Conservation (phyloP, 1,140 invertebrate genomes). For the Cydia fagiglandana region DNA sequence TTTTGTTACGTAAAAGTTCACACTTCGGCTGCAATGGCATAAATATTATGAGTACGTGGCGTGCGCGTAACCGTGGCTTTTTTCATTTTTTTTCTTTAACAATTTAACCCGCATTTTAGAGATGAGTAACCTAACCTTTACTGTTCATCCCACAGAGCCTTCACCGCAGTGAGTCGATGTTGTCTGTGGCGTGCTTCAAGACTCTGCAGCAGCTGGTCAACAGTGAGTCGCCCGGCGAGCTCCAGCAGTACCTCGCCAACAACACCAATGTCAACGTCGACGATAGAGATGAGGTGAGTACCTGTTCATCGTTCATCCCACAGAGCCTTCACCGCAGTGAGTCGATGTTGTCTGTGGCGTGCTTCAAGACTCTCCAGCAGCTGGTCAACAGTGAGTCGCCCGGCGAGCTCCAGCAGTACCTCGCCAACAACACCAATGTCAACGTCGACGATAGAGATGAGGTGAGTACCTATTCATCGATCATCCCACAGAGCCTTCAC, state of each 20-base stretch:
- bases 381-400: slow-evolving; percentile 91
- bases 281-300: slow-evolving; percentile 92
- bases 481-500: slow-evolving; percentile 70
- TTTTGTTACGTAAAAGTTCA: too few relatives aligned
- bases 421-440: slow-evolving; percentile 89
- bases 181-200: slow-evolving; percentile 89
- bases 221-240: slow-evolving; percentile 88
- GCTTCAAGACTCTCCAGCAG: slow-evolving; percentile 87
- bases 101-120: too few relatives aligned
- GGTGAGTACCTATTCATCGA: slow-evolving; percentile 77
- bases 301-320: slow-evolving; percentile 23
- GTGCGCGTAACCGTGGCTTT: too few relatives aligned
- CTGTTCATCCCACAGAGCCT: slow-evolving; percentile 62
- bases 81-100: too few relatives aligned
- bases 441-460: slow-evolving; percentile 94
- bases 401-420: slow-evolving; percentile 87
- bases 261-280: slow-evolving; percentile 91
- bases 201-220: slow-evolving; percentile 88
- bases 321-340: slow-evolving; percentile 82
- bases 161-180: slow-evolving; percentile 89
- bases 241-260: slow-evolving; percentile 90
- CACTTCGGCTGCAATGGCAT: too few relatives aligned
- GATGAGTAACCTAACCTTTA: background rate
- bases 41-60: too few relatives aligned
- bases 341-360: slow-evolving; percentile 92